Percentiles rank a stretch among this genome's conserved stretches.
phyloP scores from a whole-genome alignment of 2,113 vertebrate genomes.

The Dicaeum eximium region DNA sequence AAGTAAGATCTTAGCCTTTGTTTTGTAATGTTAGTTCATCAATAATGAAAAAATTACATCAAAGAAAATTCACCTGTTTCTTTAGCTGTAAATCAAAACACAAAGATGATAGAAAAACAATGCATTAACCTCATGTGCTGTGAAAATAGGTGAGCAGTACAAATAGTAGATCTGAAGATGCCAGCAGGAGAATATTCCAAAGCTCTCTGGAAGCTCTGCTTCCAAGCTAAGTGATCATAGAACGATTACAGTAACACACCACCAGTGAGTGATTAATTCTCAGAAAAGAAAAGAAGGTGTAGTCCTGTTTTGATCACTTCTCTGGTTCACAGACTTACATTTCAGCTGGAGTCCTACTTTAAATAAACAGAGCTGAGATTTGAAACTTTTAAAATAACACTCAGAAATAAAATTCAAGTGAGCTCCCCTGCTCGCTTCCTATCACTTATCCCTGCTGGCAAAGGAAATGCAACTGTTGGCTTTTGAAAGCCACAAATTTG shows the following conservation, averaged over 20 bases:
- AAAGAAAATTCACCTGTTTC: conserved; percentile 12
- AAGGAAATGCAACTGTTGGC: conserved; percentile 61
- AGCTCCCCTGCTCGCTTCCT: neutral
- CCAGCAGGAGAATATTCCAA: neutral
- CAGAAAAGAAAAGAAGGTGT: neutral
- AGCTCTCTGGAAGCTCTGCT: conserved; percentile 8
- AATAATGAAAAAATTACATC: conserved; percentile 29
- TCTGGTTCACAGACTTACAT: neutral
- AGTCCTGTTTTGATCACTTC: conserved; percentile 26
- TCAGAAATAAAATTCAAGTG: conserved; percentile 1
- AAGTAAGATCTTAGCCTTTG: neutral
- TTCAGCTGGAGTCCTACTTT: conserved; percentile 36
- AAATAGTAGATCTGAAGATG: conserved; percentile 17
- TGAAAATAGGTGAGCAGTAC: neutral
- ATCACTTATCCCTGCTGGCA: conserved; percentile 36
- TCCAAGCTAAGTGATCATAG: conserved; percentile 31
- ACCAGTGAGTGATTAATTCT: conserved; percentile 5
- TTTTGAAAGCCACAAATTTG: conserved; percentile 63
- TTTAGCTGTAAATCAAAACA: conserved; percentile 34
- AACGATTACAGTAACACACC: neutral
- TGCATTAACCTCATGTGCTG: neutral
- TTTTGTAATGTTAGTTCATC: neutral
- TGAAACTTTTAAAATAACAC: conserved; percentile 40
- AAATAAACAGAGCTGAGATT: conserved; percentile 37
- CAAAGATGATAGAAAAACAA: neutral